Percentiles rank a stretch among this genome's conserved stretches.
Evolutionary conservation across 2,797 vertebrate genomes (phyloP).

Genomic region (Ctenochaetus hawaiiensis): DNA sequence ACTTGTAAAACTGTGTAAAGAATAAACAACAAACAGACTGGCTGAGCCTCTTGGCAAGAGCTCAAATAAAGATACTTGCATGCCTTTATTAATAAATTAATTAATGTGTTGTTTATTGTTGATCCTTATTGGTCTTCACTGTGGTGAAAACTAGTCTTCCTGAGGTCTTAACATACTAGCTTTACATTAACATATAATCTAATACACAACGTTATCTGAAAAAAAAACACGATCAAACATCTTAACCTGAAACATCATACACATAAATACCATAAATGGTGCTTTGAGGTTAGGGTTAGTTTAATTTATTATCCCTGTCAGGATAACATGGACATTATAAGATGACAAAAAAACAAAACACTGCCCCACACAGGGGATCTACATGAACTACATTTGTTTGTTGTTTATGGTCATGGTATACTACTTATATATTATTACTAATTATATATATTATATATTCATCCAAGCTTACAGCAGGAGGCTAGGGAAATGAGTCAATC

Average conservation of each 20-base stretch:
- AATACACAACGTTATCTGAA: too few relatives aligned
- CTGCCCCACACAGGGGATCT: background rate
- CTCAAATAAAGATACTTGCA: background rate
- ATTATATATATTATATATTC: background rate
- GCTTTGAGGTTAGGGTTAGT: background rate
- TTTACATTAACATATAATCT: too few relatives aligned
- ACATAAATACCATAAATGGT: too few relatives aligned
- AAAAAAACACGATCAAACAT: too few relatives aligned
- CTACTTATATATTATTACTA: background rate
- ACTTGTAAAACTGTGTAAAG: background rate
- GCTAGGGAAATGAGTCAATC: background rate
- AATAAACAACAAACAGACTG: background rate
- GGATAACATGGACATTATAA: too few relatives aligned
- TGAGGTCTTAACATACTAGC: too few relatives aligned
- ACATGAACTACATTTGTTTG: background rate
- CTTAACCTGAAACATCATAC: too few relatives aligned
- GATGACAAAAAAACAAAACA: background rate
- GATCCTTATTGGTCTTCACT: too few relatives aligned
- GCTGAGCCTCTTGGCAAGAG: background rate
- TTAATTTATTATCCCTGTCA: background rate
- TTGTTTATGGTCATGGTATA: background rate
- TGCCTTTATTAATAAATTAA: background rate
- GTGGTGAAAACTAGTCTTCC: too few relatives aligned
- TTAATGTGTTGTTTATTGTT: too few relatives aligned
- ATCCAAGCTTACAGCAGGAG: background rate